Conservation (phyloP, 1,140 invertebrate species). For the Cylas formicarius region DNA sequence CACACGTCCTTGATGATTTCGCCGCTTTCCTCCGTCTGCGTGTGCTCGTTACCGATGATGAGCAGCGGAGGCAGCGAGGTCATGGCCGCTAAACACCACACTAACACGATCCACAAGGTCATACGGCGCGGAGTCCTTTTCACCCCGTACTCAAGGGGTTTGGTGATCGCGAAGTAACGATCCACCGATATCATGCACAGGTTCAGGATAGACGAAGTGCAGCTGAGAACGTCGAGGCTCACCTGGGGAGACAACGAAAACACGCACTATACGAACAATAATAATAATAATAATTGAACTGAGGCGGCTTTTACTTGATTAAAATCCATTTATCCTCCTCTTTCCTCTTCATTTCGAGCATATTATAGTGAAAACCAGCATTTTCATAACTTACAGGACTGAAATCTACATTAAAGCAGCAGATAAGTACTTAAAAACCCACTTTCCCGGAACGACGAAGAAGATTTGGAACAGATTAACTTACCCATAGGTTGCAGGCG, state of each 20-base stretch:
- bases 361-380: no score
- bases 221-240: constrained; percentile 73
- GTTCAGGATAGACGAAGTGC: constrained; percentile 85
- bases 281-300: no score
- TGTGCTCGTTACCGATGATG: constrained; percentile 80
- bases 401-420: no score
- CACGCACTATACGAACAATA: no score
- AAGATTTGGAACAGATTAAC: constrained; percentile 49
- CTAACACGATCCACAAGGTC: constrained; percentile 75
- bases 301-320: no score
- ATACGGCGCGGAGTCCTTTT: constrained; percentile 78
- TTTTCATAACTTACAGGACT: no score
- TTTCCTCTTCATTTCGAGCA: no score
- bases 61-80: constrained; percentile 83
- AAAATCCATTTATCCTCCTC: no score
- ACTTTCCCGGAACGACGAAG: no score
- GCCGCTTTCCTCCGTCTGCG: constrained; percentile 44
- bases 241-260: no score
- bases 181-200: constrained; percentile 88
- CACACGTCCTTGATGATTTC: constrained; percentile 51
- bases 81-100: constrained; percentile 83
- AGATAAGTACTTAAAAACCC: no score
- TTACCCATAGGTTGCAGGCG: constrained; percentile 78
- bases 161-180: constrained; percentile 84
- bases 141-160: constrained; percentile 82